A percentile compares a stretch with the other conserved stretches of the same genome.
Evolutionary conservation across 1,140 invertebrate genomes (phyloP).

Genomic region (Drosophila sproati): DNA sequence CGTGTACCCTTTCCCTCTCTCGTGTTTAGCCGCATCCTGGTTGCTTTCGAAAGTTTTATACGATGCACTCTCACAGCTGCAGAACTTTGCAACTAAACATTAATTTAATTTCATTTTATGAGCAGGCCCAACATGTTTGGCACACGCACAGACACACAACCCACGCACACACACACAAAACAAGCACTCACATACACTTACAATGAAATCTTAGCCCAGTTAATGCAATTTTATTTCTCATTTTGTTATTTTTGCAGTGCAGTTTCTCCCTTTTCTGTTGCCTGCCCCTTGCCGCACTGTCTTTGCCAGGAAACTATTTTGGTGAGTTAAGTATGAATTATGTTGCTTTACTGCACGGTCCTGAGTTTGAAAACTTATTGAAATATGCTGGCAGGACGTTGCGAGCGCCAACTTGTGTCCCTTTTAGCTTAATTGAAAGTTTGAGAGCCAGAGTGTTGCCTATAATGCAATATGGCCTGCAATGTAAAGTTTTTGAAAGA

Average conservation of each 20-base stretch:
- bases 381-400: constrained; percentile 61
- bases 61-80: constrained; percentile 34
- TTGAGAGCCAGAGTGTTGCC: constrained; percentile 38
- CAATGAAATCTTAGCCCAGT: constrained; percentile 42
- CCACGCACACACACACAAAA: constrained; percentile 23
- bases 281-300: constrained; percentile 39
- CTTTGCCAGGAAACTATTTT: constrained; percentile 68
- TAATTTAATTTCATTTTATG: constrained; percentile 82
- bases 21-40: constrained; percentile 74
- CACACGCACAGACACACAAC: constrained; percentile 25
- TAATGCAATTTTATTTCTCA: constrained; percentile 76
- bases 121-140: constrained; percentile 69
- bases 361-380: constrained; percentile 80
- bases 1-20: constrained; percentile 18
- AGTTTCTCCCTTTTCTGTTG: constrained; percentile 22
- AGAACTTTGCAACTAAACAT: constrained; percentile 78
- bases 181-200: constrained; percentile 21
- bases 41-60: constrained; percentile 74
- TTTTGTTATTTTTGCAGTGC: constrained; percentile 68
- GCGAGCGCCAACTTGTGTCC: constrained; percentile 67
- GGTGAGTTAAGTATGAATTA: constrained; percentile 83
- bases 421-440: constrained; percentile 77
- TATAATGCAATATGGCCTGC: constrained; percentile 58
- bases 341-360: constrained; percentile 68
- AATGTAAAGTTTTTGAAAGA: constrained; percentile 53